Base-by-base conservation (phyloP, 1,140 invertebrate species). In the Formica exsecta region DNA sequence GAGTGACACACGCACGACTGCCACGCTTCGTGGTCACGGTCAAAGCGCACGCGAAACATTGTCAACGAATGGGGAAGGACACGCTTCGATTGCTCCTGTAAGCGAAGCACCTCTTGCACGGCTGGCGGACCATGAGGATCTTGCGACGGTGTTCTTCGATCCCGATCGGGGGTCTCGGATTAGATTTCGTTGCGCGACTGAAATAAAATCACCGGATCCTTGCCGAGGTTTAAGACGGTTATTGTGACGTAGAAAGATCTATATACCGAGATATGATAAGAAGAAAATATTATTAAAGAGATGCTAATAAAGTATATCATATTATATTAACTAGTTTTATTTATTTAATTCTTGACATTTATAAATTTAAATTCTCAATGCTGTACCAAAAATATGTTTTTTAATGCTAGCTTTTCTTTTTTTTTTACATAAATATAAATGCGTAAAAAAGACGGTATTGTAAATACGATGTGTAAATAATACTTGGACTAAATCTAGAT, bases 1-100 rank as follows among this genome's bases (percentile, higher is more conserved):
- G 90, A 94, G 94, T 94, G 94, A 95, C 93, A 94, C 94, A 95
- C 90, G 92, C 91, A 92, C 93, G 93, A 89, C 92, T 91, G 92
- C 93, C 93, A 94, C 93, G 93, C 93, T 94, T 92, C 87, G 92
- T 94, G 92, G 91, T 92, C 90, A 94, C 92, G 92, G 91, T 94
- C 92, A 93, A 92, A 93, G 91, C 92, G 89, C 81, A 88, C 89
- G 86, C 89, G 88, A 87, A 92, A 87, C 74, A 85, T 85, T 84
- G 62, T 71, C 84, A 83, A 88, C 76, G 85, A 85, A 81, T 59
- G 57, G 71, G 74, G 66, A 86, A 81, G 86, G 93, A 93, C 88
- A 93, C 92, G 93, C 92, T 95, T 94, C 93, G 92, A 89, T 94
- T 93, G 87, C 87, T 92, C 87, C 90, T 90, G 92, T 92, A 93